These are phyloP conservation scores for Lordiphosa collinella DNA, from an alignment of 1,140 invertebrate genomes.

Conservation along the genomic window DNA sequence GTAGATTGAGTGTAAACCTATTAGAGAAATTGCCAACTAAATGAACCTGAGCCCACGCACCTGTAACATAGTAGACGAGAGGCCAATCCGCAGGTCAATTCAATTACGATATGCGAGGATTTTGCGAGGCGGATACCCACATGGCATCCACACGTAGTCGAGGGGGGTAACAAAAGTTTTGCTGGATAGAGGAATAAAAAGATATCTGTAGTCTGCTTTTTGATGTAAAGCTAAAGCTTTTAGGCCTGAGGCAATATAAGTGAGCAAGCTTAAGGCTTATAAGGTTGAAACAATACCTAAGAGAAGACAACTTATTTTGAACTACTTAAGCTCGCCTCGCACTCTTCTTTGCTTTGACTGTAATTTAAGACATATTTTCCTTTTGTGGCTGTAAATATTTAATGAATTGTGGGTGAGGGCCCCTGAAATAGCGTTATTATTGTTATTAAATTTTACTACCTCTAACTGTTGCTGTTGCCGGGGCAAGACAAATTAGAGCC, in stretches of 20 bases:
- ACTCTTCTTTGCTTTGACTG: constrained; percentile 16
- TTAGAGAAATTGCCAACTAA: constrained; percentile 73
- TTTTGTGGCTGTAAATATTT: constrained; percentile 68
- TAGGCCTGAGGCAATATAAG: background rate
- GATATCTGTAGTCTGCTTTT: too few species aligned
- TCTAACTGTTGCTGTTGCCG: constrained; percentile 71
- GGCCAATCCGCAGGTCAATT: constrained; percentile 53
- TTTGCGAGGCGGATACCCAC: background rate
- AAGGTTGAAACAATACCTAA: too few species aligned
- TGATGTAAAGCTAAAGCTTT: too few species aligned
- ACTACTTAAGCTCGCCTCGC: constrained; percentile 3
- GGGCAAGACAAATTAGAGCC: constrained; percentile 45
- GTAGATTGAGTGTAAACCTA: constrained; percentile 74
- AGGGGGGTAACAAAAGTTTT: background rate
- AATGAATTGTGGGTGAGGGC: constrained; percentile 33
- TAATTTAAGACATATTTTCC: constrained; percentile 61
- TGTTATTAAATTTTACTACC: constrained; percentile 75
- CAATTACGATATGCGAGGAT: constrained; percentile 45
- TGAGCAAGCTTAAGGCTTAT: background rate
- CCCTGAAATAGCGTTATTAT: constrained; percentile 62
- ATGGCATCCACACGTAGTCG: background rate
- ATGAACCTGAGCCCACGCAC: constrained; percentile 47
- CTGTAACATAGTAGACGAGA: constrained; percentile 10
- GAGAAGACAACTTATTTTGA: too few species aligned
- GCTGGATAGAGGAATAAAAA: too few species aligned